A percentile compares a stretch with the other conserved stretches of the same genome.
These are phyloP conservation scores for Drosophila melanocephala DNA, from an alignment of 2,888 invertebrate species.

Conservation along the genomic window DNA sequence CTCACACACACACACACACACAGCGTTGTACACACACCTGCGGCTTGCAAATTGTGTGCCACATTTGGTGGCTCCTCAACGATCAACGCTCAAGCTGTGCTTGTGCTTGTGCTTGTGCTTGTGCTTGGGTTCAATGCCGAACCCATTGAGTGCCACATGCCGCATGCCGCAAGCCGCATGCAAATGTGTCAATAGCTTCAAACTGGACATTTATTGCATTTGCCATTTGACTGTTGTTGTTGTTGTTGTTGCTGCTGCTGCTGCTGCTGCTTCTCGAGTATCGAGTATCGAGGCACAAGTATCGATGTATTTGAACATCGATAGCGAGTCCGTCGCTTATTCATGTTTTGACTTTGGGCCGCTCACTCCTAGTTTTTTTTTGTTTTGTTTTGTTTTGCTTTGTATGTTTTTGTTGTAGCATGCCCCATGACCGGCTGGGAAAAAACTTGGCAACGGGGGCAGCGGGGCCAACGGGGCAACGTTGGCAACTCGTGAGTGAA, in stretches of 20 bases:
- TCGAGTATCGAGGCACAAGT: constrained; percentile 41
- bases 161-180: constrained; percentile 40
- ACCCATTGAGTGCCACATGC: constrained; percentile 39
- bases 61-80: constrained; percentile 43
- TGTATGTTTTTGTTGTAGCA: constrained; percentile 38
- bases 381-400: not conserved
- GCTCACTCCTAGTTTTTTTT: constrained; percentile 50
- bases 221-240: constrained; percentile 51
- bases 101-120: constrained; percentile 4
- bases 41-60: constrained; percentile 42
- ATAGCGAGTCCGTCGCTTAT: constrained; percentile 51
- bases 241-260: constrained; percentile 3
- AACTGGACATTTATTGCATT: constrained; percentile 79
- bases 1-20: constrained; percentile 5
- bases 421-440: constrained; percentile 71
- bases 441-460: constrained; percentile 36
- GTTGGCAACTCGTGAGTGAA: constrained; percentile 74
- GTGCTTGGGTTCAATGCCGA: constrained; percentile 54
- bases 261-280: constrained; percentile 26
- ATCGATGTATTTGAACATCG: constrained; percentile 52
- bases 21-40: constrained; percentile 43
- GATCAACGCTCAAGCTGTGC: constrained; percentile 1
- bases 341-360: constrained; percentile 65
- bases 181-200: constrained; percentile 81
- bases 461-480: constrained; percentile 19